These are phyloP conservation scores for Ypsolopha sequella DNA, from an alignment of 2,888 invertebrate species.

Conservation along the genomic window DNA sequence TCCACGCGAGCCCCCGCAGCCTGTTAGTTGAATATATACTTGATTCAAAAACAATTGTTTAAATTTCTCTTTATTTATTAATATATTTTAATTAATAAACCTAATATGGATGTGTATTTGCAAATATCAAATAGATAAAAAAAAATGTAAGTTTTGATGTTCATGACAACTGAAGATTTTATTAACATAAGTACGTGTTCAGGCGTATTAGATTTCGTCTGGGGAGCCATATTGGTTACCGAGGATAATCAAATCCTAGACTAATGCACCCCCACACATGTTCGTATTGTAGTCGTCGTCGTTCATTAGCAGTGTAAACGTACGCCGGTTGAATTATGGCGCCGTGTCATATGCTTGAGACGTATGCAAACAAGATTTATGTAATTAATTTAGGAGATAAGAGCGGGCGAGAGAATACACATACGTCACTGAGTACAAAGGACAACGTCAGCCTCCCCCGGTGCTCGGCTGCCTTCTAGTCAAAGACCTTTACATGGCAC, in stretches of 20 bases:
- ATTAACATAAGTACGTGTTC: no score
- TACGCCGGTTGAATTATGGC: conserved; percentile 58
- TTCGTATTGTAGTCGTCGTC: conserved; percentile 35
- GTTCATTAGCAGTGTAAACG: conserved; percentile 63
- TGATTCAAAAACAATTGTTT: no score
- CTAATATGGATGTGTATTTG: no score
- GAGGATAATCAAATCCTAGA: conserved; percentile 3
- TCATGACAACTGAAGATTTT: no score
- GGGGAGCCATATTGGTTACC: not conserved
- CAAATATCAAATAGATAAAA: no score
- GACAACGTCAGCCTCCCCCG: conserved; percentile 13
- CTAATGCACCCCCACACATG: conserved; percentile 16
- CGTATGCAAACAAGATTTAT: conserved; percentile 70
- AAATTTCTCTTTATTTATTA: no score
- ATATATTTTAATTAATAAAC: no score
- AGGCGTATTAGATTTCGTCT: not conserved
- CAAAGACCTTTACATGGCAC: no score
- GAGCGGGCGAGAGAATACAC: conserved; percentile 50
- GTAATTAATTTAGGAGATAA: conserved; percentile 70
- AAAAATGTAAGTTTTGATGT: no score
- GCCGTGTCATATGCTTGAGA: conserved; percentile 66
- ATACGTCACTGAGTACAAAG: conserved; percentile 50
- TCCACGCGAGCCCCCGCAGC: no score
- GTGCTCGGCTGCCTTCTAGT: not conserved
- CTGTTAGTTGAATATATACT: no score